Percentiles rank a stretch among this genome's conserved stretches.
Evolutionary conservation across 37 sponge, comb jelly and placozoan species (phyloP).

Genomic region (Petrosia ficiformis): DNA sequence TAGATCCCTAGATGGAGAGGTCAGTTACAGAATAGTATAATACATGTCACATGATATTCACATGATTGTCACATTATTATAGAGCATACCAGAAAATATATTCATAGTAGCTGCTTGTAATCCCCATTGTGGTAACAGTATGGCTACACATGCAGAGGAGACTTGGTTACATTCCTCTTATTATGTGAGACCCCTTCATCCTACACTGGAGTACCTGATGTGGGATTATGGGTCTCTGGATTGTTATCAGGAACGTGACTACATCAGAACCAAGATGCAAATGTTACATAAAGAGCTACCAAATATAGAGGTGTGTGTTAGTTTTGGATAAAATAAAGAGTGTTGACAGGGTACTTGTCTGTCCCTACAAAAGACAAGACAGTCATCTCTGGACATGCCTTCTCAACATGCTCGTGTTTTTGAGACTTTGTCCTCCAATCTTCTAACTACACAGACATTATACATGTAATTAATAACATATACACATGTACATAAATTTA

Average conservation of each 20-base stretch:
- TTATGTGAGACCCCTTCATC: conserved; percentile 82
- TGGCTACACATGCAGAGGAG: conserved; percentile 43
- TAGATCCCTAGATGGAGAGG: conserved; percentile 79
- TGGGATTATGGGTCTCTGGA: conserved; percentile 93
- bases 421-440: no score
- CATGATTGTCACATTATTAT: not conserved
- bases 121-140: conserved; percentile 89
- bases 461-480: no score
- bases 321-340: no score
- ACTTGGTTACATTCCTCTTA: conserved; percentile 80
- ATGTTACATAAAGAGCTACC: conserved; percentile 47
- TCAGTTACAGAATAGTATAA: conserved; percentile 5
- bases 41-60: not conserved
- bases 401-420: no score
- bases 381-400: no score
- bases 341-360: no score
- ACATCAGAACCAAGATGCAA: conserved; percentile 75
- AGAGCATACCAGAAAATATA: conserved; percentile 77
- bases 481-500: no score
- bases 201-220: conserved; percentile 72
- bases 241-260: conserved; percentile 79
- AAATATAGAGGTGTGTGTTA: conserved; percentile 29
- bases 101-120: conserved; percentile 92
- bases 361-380: no score
- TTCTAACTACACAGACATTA: no score